phyloP scores from a whole-genome alignment of 2,113 vertebrate genomes.

The Pterocles burchelli region DNA sequence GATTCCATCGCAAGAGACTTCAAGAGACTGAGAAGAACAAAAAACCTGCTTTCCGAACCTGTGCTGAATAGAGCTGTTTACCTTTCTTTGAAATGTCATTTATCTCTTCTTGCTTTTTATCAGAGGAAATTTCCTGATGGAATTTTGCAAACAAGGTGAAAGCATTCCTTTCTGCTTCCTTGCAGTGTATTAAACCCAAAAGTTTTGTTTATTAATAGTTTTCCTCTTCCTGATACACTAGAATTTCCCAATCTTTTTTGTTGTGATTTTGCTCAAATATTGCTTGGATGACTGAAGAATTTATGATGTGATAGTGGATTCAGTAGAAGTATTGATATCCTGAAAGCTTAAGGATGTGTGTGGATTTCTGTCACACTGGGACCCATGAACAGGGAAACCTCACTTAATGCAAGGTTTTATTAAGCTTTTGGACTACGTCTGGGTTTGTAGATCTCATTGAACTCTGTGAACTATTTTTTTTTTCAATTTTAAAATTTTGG shows the following conservation, averaged over 20 bases:
- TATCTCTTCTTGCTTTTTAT: not conserved
- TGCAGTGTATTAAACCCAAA: not conserved
- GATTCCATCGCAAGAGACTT: not conserved
- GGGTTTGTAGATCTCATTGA: not conserved
- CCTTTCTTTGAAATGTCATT: conserved; percentile 17
- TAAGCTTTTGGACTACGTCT: not conserved
- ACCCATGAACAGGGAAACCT: not conserved
- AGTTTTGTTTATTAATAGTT: not conserved
- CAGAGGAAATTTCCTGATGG: not conserved
- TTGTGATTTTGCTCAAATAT: not conserved
- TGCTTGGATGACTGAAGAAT: not conserved
- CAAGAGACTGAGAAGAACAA: not conserved
- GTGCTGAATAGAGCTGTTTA: conserved; percentile 13
- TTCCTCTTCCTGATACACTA: not conserved
- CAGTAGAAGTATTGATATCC: not conserved
- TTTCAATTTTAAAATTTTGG: not conserved
- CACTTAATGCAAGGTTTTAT: not conserved
- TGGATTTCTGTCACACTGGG: not conserved
- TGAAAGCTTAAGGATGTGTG: not conserved
- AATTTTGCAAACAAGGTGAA: not conserved
- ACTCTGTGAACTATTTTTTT: not conserved
- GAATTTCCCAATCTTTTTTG: not conserved
- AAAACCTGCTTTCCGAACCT: not conserved
- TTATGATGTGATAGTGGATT: not conserved
- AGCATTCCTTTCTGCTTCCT: not conserved